Evolutionary conservation across 2,888 invertebrate species (phyloP), one percentile per base, ranked within the genome.

Genomic region (Leptopilina syphax): DNA sequence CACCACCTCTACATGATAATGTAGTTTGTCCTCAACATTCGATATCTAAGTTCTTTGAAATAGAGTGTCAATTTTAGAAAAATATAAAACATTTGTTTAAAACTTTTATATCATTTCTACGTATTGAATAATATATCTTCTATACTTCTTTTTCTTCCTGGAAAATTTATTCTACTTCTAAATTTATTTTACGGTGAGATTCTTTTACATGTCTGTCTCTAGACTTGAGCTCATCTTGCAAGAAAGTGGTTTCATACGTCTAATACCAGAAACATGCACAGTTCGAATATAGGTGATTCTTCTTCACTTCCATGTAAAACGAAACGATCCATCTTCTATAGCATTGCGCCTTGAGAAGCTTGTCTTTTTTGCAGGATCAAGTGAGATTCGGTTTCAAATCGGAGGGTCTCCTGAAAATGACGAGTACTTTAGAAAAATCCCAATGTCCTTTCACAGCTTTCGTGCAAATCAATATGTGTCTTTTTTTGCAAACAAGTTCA

Each of bases 371-470:
- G n/a, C 12, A 24, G 73, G 77, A 80, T 78, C 79, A 82, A 78
- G 73, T 70, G 70, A 66, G 73, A 82, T 77, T 80, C 66, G 41
- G 47, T 80, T 79, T 65, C 44, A 76, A 82, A 79, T 80, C 76
- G 76, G 76, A 57, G 79, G 41, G 44, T 68, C 18, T 34, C 65
- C 76, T 73, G 34, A 80, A 82, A 80, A 82, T 82, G 80, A 82
- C 76, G 79, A 80, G 80, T 82, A 77, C 60, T 73, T 65, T 12
- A 65, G 54, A 77, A 79, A 79, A 80, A 79, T 82, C 68, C 67
- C 7, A 50, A 18, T 80, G 76, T 47, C 34, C 57, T 44, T 27
- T 24, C 8, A 18, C 54, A 77, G 70, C 54, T 41, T 65, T 47
- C 66, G 34, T 41, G 79, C 65, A 10, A 68, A 82, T 80, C 78